phyloP scores from a whole-genome alignment of 2,888 invertebrate species.

The Orthonychiurus folsomi region DNA sequence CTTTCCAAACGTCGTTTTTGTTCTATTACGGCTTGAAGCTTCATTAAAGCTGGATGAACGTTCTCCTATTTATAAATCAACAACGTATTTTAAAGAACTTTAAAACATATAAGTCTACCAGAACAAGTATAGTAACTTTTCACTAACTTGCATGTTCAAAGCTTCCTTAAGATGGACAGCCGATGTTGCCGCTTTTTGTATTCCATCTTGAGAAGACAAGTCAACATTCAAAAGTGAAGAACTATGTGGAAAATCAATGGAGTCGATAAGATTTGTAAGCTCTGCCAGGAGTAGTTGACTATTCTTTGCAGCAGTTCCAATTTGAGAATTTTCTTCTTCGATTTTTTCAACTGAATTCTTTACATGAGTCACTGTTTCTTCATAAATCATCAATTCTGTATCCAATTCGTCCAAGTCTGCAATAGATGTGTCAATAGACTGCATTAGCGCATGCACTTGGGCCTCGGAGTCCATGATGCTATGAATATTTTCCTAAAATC shows the following conservation, averaged over 20 bases:
- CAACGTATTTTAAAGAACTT: slow-evolving; percentile 52
- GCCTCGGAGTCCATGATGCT: slow-evolving; percentile 83
- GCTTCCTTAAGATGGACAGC: slow-evolving; percentile 36
- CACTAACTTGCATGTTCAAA: slow-evolving; percentile 53
- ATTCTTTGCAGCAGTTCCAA: slow-evolving; percentile 75
- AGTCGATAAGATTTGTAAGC: slow-evolving; percentile 57
- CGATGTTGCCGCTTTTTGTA: slow-evolving; percentile 33
- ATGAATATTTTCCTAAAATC: slow-evolving; percentile 70
- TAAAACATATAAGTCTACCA: slow-evolving; percentile 48
- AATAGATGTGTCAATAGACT: slow-evolving; percentile 67
- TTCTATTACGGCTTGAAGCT: slow-evolving; percentile 68
- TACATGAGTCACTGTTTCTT: slow-evolving; percentile 71
- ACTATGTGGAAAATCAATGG: slow-evolving; percentile 36
- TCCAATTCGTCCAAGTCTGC: slow-evolving; percentile 65
- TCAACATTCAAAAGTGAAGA: slow-evolving; percentile 35
- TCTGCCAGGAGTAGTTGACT: slow-evolving; percentile 70
- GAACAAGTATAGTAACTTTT: slow-evolving; percentile 66
- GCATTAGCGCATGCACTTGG: slow-evolving; percentile 59
- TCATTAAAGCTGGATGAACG: slow-evolving; percentile 55
- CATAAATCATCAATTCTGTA: slow-evolving; percentile 63
- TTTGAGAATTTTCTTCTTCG: slow-evolving; percentile 79
- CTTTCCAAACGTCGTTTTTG: slow-evolving; percentile 69
- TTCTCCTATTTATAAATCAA: slow-evolving; percentile 21
- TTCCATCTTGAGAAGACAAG: slow-evolving; percentile 34
- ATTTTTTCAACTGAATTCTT: slow-evolving; percentile 82